These are phyloP conservation scores for Nibea albiflora DNA, from an alignment of 2,113 vertebrate genomes.

Conservation along the genomic window DNA sequence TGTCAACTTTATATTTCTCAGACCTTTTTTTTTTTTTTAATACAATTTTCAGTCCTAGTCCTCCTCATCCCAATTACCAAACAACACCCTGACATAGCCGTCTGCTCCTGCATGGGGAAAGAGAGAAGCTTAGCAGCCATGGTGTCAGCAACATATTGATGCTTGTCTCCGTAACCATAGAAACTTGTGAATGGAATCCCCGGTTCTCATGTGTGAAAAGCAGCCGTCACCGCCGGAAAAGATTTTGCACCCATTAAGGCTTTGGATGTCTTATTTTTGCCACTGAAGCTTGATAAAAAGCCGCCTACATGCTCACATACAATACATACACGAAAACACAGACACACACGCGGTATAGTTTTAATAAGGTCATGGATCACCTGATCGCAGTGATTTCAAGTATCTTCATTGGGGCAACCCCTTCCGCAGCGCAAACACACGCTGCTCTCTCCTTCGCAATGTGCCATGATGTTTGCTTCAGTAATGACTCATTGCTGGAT, in stretches of 20 bases:
- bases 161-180: constrained; percentile 66
- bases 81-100: constrained; percentile 44
- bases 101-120: constrained; percentile 26
- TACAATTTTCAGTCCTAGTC: constrained; percentile 29
- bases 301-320: neutral
- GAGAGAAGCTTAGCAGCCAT: constrained; percentile 33
- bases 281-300: neutral
- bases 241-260: neutral
- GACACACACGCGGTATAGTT: neutral
- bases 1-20: neutral
- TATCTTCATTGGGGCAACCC: constrained; percentile 56
- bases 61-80: constrained; percentile 42
- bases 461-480: constrained; percentile 66
- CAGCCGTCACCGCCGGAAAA: constrained; percentile 7
- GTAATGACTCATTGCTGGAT: constrained; percentile 72
- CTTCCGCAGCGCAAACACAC: constrained; percentile 42
- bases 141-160: constrained; percentile 63
- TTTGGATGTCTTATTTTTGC: constrained; percentile 6
- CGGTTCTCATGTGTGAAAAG: constrained; percentile 21
- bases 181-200: constrained; percentile 68
- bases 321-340: neutral
- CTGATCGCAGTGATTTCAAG: constrained; percentile 42
- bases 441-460: constrained; percentile 55
- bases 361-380: constrained; percentile 28
- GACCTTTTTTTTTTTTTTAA: neutral